Base-by-base conservation (phyloP, 1,140 invertebrate species). In the Calosoma granatense region DNA sequence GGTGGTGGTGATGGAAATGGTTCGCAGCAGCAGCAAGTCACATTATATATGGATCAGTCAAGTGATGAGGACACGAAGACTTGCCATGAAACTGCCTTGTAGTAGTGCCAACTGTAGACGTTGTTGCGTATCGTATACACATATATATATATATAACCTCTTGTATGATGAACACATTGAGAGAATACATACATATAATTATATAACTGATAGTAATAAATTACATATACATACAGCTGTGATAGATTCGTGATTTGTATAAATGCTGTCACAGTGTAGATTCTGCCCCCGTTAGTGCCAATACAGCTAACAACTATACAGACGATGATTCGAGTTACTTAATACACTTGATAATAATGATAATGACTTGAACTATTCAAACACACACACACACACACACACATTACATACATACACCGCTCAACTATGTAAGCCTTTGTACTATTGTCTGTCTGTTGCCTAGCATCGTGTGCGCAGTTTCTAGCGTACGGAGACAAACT, bases 261-360 rank as follows among this genome's bases (percentile, higher is more conserved):
- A 21, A n/a, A 26, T 58, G 51, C 59, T 59, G 59, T 63, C 59
- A 60, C 61, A 63, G 61, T 63, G 61, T 60, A 63, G 59, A 62
- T 52, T 57, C 58, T 23, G 55, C 55, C 53, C 53, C 59, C 36
- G 26, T 51, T 63, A 62, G 61, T 63, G 61, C 61, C 61, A 63
- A 63, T 55, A 47, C 41, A 9, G 41, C 41, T 47, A 47, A 47
- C 15, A n/a, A n/a, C n/a, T n/a, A n/a, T 36, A 12, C 41, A 47
- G 41, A 47, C 6, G 3, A 30, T 17, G 17, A 47, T 9, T 4
- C 9, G 6, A 47, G 41, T 47, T 47, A 47, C 41, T 51, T 43
- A 59, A 53, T n/a, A 51, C 19, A 19, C 43, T n/a, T n/a, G n/a
- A n/a, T n/a, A n/a, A n/a, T n/a, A n/a, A n/a, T n/a, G n/a, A n/a